phyloP scores from a whole-genome alignment of 2,797 vertebrate species.

The Malacoraja senta region DNA sequence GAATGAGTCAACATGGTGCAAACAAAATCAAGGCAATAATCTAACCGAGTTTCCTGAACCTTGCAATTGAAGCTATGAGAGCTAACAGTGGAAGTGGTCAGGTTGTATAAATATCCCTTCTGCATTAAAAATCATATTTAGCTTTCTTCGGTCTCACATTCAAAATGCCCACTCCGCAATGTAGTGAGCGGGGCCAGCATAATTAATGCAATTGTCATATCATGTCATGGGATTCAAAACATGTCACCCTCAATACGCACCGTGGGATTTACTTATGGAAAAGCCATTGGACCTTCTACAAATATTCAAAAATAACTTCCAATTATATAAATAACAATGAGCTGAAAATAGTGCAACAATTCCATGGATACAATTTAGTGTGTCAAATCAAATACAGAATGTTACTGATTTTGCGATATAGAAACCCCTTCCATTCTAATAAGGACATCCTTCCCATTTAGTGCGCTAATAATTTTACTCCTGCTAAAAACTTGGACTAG shows the following conservation, averaged over 20 bases:
- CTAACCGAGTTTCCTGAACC: not conserved
- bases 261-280: not conserved
- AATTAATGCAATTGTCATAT: not conserved
- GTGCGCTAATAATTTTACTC: not conserved
- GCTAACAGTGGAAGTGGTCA: not conserved
- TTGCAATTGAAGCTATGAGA: not conserved
- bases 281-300: not conserved
- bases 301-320: not conserved
- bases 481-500: not conserved
- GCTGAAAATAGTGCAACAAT: not conserved
- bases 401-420: not conserved
- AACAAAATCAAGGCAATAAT: not conserved
- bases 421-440: not conserved
- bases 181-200: not conserved
- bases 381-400: not conserved
- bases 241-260: too few species aligned
- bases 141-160: not conserved
- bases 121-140: not conserved
- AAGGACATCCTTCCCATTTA: not conserved
- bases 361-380: not conserved
- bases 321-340: not conserved
- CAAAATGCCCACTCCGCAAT: not conserved
- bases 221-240: not conserved
- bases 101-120: not conserved
- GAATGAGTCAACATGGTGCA: not conserved